Evolutionary conservation across 2,888 invertebrate genomes (phyloP).

Genomic region (Archips xylosteana): DNA sequence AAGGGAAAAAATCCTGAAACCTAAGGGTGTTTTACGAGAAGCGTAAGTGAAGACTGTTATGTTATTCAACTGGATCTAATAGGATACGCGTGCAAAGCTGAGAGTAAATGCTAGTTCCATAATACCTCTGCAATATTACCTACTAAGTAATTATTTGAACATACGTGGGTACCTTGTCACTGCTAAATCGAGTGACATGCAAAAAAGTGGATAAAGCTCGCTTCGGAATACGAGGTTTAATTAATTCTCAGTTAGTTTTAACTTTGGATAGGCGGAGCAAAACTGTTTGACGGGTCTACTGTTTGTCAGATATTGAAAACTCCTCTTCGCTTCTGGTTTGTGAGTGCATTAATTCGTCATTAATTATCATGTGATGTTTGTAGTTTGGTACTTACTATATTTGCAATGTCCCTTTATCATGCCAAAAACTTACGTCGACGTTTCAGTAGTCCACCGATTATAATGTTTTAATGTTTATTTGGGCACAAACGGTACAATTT

Average conservation of each 20-base stretch:
- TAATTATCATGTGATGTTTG: neutral
- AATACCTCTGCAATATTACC: neutral
- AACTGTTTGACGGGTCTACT: conserved; percentile 14
- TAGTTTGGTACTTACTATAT: too few species aligned
- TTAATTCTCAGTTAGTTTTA: conserved; percentile 34
- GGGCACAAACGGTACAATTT: too few species aligned
- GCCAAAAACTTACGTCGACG: too few species aligned
- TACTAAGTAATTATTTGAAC: neutral
- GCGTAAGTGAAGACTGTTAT: too few species aligned
- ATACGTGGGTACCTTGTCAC: conserved; percentile 5
- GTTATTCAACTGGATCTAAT: too few species aligned
- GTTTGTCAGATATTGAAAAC: neutral
- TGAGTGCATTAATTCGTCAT: neutral
- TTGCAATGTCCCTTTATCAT: too few species aligned
- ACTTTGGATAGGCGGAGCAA: conserved; percentile 8
- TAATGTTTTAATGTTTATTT: too few species aligned
- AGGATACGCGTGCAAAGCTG: too few species aligned
- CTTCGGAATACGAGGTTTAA: conserved; percentile 23
- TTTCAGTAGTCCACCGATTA: too few species aligned
- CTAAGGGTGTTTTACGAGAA: too few species aligned
- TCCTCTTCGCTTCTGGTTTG: neutral
- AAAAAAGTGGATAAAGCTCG: conserved; percentile 21
- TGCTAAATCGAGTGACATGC: conserved; percentile 19
- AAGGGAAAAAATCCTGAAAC: too few species aligned
- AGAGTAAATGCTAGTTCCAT: neutral